phyloP scores from a whole-genome alignment of 92 coral and sea anemone species.

The Phenganax marumi region DNA sequence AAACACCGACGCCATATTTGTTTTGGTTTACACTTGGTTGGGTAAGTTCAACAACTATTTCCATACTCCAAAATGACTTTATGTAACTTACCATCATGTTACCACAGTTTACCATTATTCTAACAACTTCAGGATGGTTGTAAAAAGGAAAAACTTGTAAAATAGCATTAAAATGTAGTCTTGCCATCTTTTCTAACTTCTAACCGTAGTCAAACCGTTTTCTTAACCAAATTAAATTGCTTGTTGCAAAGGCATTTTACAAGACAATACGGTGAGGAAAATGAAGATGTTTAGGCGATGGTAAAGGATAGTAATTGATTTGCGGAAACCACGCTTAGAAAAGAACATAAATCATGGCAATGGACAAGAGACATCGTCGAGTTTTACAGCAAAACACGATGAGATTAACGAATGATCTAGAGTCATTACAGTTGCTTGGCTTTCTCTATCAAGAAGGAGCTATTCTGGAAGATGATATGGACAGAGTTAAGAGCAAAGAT shows the following conservation, averaged over 20 bases:
- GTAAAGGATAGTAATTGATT: neutral
- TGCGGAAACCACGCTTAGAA: conserved; percentile 1
- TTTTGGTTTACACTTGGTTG: conserved; percentile 4
- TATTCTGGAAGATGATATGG: conserved; percentile 69
- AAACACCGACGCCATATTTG: conserved; percentile 66
- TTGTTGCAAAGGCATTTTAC: too few relatives aligned
- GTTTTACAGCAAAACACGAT: conserved; percentile 72
- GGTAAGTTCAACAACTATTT: neutral
- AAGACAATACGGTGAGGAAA: too few relatives aligned
- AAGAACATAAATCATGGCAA: conserved; percentile 18
- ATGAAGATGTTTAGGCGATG: too few relatives aligned
- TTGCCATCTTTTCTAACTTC: too few relatives aligned
- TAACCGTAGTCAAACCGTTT: too few relatives aligned
- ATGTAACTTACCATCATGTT: neutral
- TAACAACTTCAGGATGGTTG: neutral
- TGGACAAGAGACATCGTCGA: conserved; percentile 50
- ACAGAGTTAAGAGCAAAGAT: conserved; percentile 52
- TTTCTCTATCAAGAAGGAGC: conserved; percentile 69
- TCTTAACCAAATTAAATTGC: too few relatives aligned
- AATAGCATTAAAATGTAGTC: too few relatives aligned
- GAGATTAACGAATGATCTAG: conserved; percentile 67
- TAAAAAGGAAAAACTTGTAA: neutral
- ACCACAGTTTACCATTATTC: neutral
- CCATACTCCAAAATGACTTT: neutral
- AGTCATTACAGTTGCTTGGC: conserved; percentile 63